Evolutionary conservation across 1,140 invertebrate genomes (phyloP).

Genomic region (Caenorhabditis latens): DNA sequence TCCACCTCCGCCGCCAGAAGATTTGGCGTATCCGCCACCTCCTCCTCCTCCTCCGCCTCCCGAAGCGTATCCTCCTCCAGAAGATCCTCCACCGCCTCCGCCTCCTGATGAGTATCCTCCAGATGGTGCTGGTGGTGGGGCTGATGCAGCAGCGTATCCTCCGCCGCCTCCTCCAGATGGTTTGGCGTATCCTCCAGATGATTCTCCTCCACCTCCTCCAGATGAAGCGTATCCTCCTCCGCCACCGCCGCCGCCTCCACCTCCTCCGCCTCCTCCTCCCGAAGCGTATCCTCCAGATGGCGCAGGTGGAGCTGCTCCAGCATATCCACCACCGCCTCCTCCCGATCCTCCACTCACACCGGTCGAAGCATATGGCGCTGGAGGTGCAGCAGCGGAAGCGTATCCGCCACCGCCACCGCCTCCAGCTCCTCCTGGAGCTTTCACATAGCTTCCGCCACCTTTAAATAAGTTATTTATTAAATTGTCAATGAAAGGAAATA

Average conservation of each 20-base stretch:
- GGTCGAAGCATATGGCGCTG: constrained; percentile 23
- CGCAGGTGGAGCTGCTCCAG: background rate
- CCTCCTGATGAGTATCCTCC: background rate
- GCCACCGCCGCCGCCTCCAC: background rate
- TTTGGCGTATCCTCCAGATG: constrained; percentile 25
- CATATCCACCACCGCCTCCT: constrained; percentile 30
- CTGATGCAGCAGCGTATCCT: background rate
- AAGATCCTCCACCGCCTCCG: background rate
- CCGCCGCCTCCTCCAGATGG: constrained; percentile 16
- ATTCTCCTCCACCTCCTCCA: constrained; percentile 28
- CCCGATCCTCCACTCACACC: constrained; percentile 1
- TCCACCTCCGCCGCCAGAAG: too few relatives aligned
- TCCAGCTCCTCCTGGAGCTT: constrained; percentile 1
- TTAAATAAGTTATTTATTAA: too few relatives aligned
- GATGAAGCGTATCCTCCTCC: constrained; percentile 16
- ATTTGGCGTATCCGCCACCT: constrained; percentile 20
- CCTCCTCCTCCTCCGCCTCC: constrained; percentile 16
- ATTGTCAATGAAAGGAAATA: background rate
- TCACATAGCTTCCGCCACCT: constrained; percentile 30
- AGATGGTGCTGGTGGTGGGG: constrained; percentile 4
- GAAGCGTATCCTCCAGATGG: constrained; percentile 21
- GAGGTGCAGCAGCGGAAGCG: constrained; percentile 7
- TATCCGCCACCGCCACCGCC: constrained; percentile 2
- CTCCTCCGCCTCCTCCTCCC: background rate
- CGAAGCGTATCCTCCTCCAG: too few relatives aligned